Evolutionary conservation across 2,797 vertebrate genomes (phyloP), one percentile per base, ranked within the genome.

Genomic region (Esox masquinongy): DNA sequence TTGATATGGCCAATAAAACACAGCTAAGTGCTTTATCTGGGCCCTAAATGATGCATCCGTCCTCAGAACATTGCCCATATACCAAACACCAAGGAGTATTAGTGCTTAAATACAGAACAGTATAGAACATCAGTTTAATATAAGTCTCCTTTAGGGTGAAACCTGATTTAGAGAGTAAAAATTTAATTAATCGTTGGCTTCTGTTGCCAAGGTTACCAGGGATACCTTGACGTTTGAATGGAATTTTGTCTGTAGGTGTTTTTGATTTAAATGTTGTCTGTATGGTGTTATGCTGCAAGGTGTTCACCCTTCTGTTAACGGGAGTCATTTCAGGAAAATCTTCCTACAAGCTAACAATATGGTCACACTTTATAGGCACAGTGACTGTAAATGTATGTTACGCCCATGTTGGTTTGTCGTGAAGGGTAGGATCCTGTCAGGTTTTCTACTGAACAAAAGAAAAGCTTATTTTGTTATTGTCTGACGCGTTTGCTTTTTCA

Each of bases 401-500:
- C 39, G 5, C 39, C n/a, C 19, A 56, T 56, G 53, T 19, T 56
- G 53, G 19, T 59, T 59, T 22, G 53, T 56, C 19, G 19, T n/a
- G 17, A 22, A 56, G 19, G 1, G 19, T n/a, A 19, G 0, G n/a
- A 59, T 59, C 19, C 53, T 22, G 53, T n/a, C 53, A 56, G 53
- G 53, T 19, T 56, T n/a, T 67, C 29, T 14, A 34, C 29, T 31
- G 34, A 31, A 36, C 29, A 19, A 36, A 26, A 15, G 64, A 29
- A 31, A 29, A 36, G 15, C 19, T 59, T 12, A 39, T 22, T 73
- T n/a, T 74, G 14, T 85, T 80, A 49, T 73, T 47, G 72, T 76
- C 39, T 79, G 12, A 75, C 66, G 3, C 68, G 29, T 76, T 69
- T 77, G 72, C 61, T 64, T 80, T 63, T 9, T 66, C 76, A 83